phyloP scores from a whole-genome alignment of 1,140 invertebrate genomes.

The Pseudobourletiella spinata region DNA sequence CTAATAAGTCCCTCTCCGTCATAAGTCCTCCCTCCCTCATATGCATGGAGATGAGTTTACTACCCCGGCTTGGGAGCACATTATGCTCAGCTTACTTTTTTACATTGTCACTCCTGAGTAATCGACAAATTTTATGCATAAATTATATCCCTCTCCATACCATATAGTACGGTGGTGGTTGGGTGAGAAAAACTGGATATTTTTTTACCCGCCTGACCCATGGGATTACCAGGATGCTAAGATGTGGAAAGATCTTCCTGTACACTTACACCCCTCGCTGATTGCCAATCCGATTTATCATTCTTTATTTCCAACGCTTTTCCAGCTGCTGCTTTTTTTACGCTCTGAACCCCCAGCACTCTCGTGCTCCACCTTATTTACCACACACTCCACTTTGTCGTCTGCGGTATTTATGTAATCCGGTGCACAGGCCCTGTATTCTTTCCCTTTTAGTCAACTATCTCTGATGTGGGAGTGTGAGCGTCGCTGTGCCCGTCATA shows the following conservation, averaged over 20 bases:
- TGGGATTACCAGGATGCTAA: constrained; percentile 23
- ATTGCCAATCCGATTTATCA: constrained; percentile 33
- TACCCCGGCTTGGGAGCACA: too few relatives aligned
- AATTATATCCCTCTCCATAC: constrained; percentile 21
- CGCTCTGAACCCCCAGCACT: background rate
- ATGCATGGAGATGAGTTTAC: too few relatives aligned
- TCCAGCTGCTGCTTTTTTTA: background rate
- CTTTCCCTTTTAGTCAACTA: too few relatives aligned
- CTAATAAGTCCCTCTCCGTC: too few relatives aligned
- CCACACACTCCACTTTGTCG: too few relatives aligned
- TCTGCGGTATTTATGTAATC: too few relatives aligned
- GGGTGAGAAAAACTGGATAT: background rate
- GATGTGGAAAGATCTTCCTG: constrained; percentile 17
- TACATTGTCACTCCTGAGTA: constrained; percentile 28
- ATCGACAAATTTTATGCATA: constrained; percentile 31
- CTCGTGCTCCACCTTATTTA: too few relatives aligned
- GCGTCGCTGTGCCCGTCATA: too few relatives aligned
- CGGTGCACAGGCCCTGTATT: too few relatives aligned
- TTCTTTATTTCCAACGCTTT: constrained; percentile 22
- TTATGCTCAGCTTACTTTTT: constrained; percentile 18
- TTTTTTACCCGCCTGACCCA: constrained; percentile 19
- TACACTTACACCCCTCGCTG: constrained; percentile 24
- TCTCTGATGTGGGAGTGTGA: too few relatives aligned
- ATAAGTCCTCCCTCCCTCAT: too few relatives aligned
- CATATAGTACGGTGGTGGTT: too few relatives aligned